phyloP scores from a whole-genome alignment of 2,888 invertebrate species.

The Dioctria rufipes region DNA sequence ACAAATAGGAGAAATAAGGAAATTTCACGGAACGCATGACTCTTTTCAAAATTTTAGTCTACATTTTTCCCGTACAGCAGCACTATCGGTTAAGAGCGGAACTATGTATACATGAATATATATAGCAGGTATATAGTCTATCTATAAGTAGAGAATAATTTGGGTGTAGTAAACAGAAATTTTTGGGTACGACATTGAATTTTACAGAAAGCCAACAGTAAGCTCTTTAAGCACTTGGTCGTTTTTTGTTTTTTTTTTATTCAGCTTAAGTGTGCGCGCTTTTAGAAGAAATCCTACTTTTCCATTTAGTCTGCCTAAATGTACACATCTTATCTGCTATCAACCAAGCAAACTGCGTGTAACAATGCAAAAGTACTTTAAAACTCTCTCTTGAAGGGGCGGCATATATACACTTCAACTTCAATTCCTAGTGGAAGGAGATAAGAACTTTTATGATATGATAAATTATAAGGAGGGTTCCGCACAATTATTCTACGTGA shows the following conservation, averaged over 20 bases:
- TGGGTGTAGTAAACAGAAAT: conserved; percentile 1
- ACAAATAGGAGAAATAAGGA: conserved; percentile 16
- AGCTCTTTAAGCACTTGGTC: conserved; percentile 13
- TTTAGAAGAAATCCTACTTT: background rate
- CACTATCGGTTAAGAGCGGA: background rate
- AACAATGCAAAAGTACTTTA: conserved; percentile 43
- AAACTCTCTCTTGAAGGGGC: conserved; percentile 38
- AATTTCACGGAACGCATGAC: conserved; percentile 33
- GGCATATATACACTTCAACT: conserved; percentile 12
- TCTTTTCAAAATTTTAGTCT: background rate
- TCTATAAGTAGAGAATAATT: background rate
- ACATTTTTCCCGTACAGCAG: conserved; percentile 13
- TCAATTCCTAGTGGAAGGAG: conserved; percentile 18
- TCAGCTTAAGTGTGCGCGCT: background rate
- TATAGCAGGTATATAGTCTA: too few relatives aligned
- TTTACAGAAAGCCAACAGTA: conserved; percentile 1
- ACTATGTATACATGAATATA: too few relatives aligned
- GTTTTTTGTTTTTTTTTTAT: background rate
- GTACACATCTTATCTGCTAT: conserved; percentile 40
- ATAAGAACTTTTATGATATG: conserved; percentile 45
- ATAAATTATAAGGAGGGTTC: conserved; percentile 24
- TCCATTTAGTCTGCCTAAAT: conserved; percentile 21
- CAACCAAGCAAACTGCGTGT: conserved; percentile 34
- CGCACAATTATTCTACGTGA: conserved; percentile 38
- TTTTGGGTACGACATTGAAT: conserved; percentile 15